phyloP scores from a whole-genome alignment of 1,140 invertebrate genomes.

The Parapsyche elsis region DNA sequence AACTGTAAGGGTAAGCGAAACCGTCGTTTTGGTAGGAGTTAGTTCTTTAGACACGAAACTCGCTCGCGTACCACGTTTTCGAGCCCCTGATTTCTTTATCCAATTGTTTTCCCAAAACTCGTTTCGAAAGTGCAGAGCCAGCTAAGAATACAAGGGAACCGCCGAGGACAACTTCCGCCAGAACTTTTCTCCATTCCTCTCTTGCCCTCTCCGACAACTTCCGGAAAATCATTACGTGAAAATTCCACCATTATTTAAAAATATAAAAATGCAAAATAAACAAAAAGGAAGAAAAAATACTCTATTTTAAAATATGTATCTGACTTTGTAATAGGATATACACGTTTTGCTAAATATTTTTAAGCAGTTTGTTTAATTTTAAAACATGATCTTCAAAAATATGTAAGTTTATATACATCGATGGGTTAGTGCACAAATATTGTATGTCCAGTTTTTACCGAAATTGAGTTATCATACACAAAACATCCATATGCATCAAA shows the following conservation, averaged over 20 bases:
- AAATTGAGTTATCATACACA: too few species aligned
- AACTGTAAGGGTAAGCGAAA: constrained; percentile 17
- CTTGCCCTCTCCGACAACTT: neutral
- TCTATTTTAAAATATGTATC: too few species aligned
- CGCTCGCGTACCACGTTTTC: constrained; percentile 10
- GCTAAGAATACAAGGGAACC: constrained; percentile 27
- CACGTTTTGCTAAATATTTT: neutral
- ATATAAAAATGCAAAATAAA: neutral
- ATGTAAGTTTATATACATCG: too few species aligned
- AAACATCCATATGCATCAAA: too few species aligned
- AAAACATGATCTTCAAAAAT: neutral
- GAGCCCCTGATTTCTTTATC: constrained; percentile 36
- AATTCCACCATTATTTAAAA: constrained; percentile 30
- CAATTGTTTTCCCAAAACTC: constrained; percentile 40
- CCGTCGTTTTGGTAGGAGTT: neutral
- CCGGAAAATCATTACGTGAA: constrained; percentile 34
- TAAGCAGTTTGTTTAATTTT: neutral
- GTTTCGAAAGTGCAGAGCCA: constrained; percentile 37
- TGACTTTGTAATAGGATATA: neutral
- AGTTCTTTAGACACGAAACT: constrained; percentile 13
- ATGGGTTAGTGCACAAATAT: too few species aligned
- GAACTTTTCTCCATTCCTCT: neutral
- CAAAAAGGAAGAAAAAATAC: neutral
- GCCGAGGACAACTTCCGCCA: neutral
- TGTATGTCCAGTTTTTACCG: too few species aligned